Percentiles rank a stretch among this genome's conserved stretches.
Evolutionary conservation across 37 sponge, comb jelly and placozoan species (phyloP).

Genomic region (Aplysina aerophoba): DNA sequence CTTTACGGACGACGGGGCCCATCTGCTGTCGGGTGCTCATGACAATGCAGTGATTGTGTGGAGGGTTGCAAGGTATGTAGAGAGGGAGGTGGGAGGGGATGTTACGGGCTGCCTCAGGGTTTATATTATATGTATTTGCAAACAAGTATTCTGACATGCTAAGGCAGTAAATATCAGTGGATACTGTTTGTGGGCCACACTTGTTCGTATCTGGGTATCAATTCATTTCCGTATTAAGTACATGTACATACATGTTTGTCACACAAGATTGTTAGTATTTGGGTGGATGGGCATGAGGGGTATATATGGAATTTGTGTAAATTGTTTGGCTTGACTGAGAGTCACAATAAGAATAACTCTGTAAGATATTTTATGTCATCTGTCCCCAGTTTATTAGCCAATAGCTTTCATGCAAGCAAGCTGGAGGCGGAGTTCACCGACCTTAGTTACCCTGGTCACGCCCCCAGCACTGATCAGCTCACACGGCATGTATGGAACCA

Average conservation of each 20-base stretch:
- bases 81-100: background rate
- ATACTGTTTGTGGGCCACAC: too few species aligned
- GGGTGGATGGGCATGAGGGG: too few species aligned
- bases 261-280: too few species aligned
- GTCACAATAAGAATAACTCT: too few species aligned
- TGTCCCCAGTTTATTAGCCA: constrained; percentile 57
- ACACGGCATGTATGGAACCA: constrained; percentile 71
- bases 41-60: constrained; percentile 83
- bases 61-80: constrained; percentile 64
- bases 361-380: too few species aligned
- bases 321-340: too few species aligned
- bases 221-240: background rate
- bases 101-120: too few species aligned
- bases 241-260: background rate
- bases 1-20: constrained; percentile 73
- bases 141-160: too few species aligned
- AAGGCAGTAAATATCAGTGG: too few species aligned
- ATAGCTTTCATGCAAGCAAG: constrained; percentile 38
- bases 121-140: too few species aligned
- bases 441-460: background rate
- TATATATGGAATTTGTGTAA: too few species aligned
- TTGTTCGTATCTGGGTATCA: too few species aligned
- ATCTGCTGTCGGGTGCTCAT: constrained; percentile 81
- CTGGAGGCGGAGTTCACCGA: background rate
- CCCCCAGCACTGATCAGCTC: background rate